phyloP scores from a whole-genome alignment of 2,888 invertebrate genomes.

The Patella depressa region DNA sequence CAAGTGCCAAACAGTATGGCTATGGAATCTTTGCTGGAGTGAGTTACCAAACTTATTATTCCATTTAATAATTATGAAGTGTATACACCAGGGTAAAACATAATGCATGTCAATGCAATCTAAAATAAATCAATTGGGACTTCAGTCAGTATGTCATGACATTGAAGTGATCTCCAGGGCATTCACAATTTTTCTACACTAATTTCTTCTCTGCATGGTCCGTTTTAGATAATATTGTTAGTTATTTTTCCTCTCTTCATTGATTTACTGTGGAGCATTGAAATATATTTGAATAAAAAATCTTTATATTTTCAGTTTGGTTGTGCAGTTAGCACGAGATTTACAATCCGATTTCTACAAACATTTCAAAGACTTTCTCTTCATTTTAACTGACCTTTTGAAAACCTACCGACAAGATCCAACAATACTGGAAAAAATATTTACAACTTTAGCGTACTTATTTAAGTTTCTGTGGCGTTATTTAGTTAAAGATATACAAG shows the following conservation, averaged over 20 bases:
- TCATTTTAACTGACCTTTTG: conserved; percentile 80
- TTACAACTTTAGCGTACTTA: conserved; percentile 88
- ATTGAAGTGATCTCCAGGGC: no score
- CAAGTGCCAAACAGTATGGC: conserved; percentile 81
- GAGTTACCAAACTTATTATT: conserved; percentile 71
- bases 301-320: conserved; percentile 75
- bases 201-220: no score
- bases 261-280: no score
- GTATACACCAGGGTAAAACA: no score
- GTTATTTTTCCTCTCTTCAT: no score
- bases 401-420: conserved; percentile 80
- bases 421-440: conserved; percentile 88
- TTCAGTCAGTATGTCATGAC: no score
- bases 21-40: conserved; percentile 88
- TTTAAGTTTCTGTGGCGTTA: conserved; percentile 91
- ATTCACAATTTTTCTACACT: no score
- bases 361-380: conserved; percentile 84
- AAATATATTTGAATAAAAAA: neutral
- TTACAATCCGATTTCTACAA: conserved; percentile 89
- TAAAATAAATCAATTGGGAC: no score
- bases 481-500: conserved; percentile 83
- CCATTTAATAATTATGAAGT: no score
- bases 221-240: no score
- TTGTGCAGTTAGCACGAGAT: conserved; percentile 89
- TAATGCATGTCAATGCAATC: no score